These are phyloP conservation scores for Chascanopsetta lugubris DNA, from an alignment of 2,113 vertebrate genomes.

Conservation along the genomic window DNA sequence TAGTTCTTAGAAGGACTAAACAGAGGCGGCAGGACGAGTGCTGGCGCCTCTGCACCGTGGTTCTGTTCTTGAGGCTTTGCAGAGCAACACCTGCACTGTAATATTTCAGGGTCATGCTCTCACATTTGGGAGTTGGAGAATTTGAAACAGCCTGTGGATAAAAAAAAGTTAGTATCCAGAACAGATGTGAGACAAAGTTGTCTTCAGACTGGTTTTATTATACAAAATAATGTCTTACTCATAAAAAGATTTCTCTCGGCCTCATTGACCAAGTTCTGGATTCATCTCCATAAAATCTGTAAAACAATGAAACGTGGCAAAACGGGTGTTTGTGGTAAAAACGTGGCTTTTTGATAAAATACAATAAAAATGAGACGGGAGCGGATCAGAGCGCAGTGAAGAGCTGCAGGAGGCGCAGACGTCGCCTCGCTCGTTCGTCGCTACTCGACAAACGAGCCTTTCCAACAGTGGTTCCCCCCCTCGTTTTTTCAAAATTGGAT, in stretches of 20 bases:
- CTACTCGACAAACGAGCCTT: conserved; percentile 39
- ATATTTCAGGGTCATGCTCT: no score
- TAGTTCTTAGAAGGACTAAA: no score
- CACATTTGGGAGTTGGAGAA: no score
- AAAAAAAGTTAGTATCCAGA: neutral
- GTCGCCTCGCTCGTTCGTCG: conserved; percentile 16
- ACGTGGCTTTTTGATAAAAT: conserved; percentile 59
- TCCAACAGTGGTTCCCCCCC: conserved; percentile 36
- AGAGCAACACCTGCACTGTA: no score
- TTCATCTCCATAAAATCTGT: conserved; percentile 6
- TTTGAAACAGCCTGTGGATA: no score
- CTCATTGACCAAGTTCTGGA: conserved; percentile 3
- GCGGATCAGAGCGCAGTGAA: conserved; percentile 42
- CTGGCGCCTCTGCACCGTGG: no score
- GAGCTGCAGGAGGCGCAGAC: conserved; percentile 35
- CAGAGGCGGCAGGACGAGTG: no score
- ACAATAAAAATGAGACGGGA: conserved; percentile 20
- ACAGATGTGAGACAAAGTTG: neutral
- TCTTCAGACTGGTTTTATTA: conserved; percentile 67
- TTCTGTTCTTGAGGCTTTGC: no score
- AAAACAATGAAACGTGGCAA: no score
- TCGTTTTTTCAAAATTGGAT: conserved; percentile 34
- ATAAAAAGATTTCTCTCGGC: conserved; percentile 39
- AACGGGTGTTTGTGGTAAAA: no score
- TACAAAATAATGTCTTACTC: conserved; percentile 67